Base-by-base conservation (phyloP, 1,140 invertebrate species). In the Cydia strobilella region DNA sequence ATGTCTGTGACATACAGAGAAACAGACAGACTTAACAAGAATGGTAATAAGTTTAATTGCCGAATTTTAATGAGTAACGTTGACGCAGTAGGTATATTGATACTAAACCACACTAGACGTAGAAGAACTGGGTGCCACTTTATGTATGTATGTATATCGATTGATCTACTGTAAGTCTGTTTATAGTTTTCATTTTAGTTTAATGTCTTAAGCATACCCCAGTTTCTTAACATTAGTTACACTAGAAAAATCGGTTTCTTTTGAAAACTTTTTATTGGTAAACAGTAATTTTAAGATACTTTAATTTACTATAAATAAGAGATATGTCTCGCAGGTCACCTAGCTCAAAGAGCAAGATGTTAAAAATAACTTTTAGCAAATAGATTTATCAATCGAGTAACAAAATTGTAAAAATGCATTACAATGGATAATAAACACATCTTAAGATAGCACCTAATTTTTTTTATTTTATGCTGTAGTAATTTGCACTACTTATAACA, bases 381-480 rank as follows among this genome's bases (percentile, higher is more conserved):
- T 72, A 59, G 54, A 15, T 72, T 25, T 31, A 65, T 65, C 23
- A 65, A 27, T 63, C 45, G 31, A 18, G 27, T 73, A 48, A 75
- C 73, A 39, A 74, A 45, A 73, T 69, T 74, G 15, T 72, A 62
- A 72, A 51, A 74, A 39, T 39, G 63, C 73, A 20, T 75, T 73
- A 59, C 54, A 51, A 81, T 79, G 74, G 79, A 89, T 89, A 87
- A 87, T 89, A 86, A 87, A 86, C 85, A 85, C 81, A 88, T 87
- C 86, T 88, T 88, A 89, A 88, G 83, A 86, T 85, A 78, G 27
- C 76, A 80, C 66, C 75, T 71, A 76, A 76, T 76, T 25, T 77
- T 39, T 9, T 73, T 79, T 76, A 81, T 75, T 74, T 48, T 77
- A 72, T 54, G 74, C 48, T 75, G 71, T 78, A 81, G 69, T 59